A percentile compares a stretch with the other conserved stretches of the same genome.
These are phyloP conservation scores for Malurus melanocephalus DNA, from an alignment of 2,113 vertebrate genomes.

Conservation along the genomic window DNA sequence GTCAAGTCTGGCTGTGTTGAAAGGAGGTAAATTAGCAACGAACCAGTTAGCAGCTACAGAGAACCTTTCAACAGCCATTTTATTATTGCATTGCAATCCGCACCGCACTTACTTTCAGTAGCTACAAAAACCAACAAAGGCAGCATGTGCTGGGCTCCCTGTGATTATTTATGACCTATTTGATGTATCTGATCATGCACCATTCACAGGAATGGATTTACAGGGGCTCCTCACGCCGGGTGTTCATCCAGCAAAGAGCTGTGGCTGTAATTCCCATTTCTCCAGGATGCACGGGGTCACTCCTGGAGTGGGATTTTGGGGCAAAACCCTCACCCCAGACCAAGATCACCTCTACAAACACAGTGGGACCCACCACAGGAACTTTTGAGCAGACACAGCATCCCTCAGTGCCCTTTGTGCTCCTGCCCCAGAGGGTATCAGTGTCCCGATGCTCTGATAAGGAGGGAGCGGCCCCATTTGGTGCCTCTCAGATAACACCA, in stretches of 20 bases:
- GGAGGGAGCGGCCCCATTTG: neutral
- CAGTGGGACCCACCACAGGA: neutral
- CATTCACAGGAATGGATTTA: neutral
- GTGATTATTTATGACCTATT: neutral
- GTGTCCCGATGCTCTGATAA: neutral
- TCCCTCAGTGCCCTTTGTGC: neutral
- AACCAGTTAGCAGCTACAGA: neutral
- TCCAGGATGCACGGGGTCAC: accelerated
- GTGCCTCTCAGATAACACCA: neutral
- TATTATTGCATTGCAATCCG: neutral
- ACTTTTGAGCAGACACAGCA: neutral
- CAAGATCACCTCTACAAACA: accelerated
- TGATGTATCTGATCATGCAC: neutral
- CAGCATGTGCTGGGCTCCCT: neutral
- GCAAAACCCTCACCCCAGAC: neutral
- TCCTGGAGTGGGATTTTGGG: neutral
- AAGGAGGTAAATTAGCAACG: neutral
- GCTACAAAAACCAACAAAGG: neutral
- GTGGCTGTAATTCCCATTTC: neutral
- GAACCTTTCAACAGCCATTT: neutral
- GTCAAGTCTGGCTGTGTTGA: accelerated
- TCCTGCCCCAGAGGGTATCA: neutral
- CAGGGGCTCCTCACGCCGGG: accelerated
- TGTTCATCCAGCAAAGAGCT: neutral
- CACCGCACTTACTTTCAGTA: neutral